Evolutionary conservation across 53 echinoderm and acorn worm genomes (phyloP).

Genomic region (Holothuria scabra): DNA sequence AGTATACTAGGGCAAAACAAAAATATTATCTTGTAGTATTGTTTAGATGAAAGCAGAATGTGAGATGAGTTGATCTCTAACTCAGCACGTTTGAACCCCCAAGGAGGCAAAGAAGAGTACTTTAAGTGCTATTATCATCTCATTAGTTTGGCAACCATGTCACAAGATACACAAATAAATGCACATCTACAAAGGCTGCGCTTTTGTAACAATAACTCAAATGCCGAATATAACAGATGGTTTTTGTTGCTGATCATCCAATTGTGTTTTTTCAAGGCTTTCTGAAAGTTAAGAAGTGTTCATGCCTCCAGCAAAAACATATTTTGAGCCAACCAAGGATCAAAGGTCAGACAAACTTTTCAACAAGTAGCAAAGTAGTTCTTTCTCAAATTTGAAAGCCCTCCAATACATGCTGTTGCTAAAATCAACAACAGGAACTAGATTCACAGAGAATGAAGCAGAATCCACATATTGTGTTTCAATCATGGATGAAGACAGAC

Average conservation of each 20-base stretch:
- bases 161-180: constrained; percentile 28
- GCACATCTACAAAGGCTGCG: constrained; percentile 19
- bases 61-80: not conserved
- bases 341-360: constrained; percentile 16
- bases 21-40: too few species aligned
- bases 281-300: constrained; percentile 8
- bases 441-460: not conserved
- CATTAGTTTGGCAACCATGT: constrained; percentile 6
- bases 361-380: constrained; percentile 7
- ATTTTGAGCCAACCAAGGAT: constrained; percentile 32
- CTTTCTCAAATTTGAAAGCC: not conserved
- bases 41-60: too few species aligned
- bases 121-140: constrained; percentile 31
- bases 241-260: constrained; percentile 33
- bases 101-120: constrained; percentile 5
- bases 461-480: constrained; percentile 32
- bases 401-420: constrained; percentile 5
- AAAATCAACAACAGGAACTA: constrained; percentile 9
- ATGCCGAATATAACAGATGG: constrained; percentile 32
- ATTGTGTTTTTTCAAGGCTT: constrained; percentile 8
- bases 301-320: constrained; percentile 37
- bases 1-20: too few species aligned
- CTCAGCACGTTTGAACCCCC: constrained; percentile 33
- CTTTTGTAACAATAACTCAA: constrained; percentile 16
- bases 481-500: constrained; percentile 8